phyloP scores from a whole-genome alignment of 1,140 invertebrate genomes.

The Amyelois transitella region DNA sequence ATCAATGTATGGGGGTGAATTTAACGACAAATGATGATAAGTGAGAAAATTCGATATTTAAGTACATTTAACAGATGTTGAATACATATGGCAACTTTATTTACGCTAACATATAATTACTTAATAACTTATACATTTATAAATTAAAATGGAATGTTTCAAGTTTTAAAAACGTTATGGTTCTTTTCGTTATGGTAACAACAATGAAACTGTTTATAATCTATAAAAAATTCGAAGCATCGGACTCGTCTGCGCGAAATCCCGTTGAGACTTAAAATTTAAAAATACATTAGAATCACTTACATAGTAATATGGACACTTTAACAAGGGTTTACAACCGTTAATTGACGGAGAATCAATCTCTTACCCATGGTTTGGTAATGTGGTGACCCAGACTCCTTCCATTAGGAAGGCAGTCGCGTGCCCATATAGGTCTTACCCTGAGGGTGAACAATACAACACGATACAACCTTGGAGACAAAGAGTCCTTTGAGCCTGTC shows the following conservation, averaged over 20 bases:
- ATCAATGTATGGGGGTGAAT: not conserved
- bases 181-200: slow-evolving; percentile 46
- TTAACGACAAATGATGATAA: slow-evolving; percentile 9
- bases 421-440: not conserved
- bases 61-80: slow-evolving; percentile 47
- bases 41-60: slow-evolving; percentile 27
- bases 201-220: slow-evolving; percentile 55
- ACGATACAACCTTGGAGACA: slow-evolving; percentile 4
- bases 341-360: slow-evolving; percentile 59
- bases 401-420: no score
- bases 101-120: slow-evolving; percentile 26
- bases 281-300: slow-evolving; percentile 52
- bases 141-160: slow-evolving; percentile 61
- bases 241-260: slow-evolving; percentile 17
- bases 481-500: slow-evolving; percentile 33
- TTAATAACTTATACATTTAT: slow-evolving; percentile 26
- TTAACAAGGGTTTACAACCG: slow-evolving; percentile 49
- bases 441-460: not conserved
- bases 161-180: slow-evolving; percentile 25
- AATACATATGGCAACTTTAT: slow-evolving; percentile 55
- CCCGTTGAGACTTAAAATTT: slow-evolving; percentile 32
- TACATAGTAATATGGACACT: slow-evolving; percentile 69
- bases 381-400: no score
- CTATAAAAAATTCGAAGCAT: slow-evolving; percentile 53
- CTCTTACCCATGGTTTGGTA: not conserved